Evolutionary conservation across 1,140 invertebrate genomes (phyloP), one percentile per base, ranked within the genome.

Genomic region (Luehdorfia chinensis): DNA sequence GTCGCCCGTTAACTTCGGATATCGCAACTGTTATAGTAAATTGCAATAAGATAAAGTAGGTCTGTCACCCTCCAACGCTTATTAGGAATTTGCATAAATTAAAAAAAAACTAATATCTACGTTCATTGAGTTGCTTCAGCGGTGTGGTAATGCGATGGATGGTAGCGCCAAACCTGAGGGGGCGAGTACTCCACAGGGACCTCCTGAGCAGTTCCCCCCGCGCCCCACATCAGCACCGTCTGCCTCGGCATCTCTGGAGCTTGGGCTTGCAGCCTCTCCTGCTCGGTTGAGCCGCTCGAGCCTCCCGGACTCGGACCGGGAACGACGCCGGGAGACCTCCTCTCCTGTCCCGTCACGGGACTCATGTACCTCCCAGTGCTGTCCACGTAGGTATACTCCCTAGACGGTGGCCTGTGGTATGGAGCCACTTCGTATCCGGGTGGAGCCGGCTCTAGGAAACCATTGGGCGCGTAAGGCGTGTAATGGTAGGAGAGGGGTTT

Each of bases 151-250:
- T 81, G 74, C 9, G 81, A 81, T 30, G 77, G 81, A 44, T 76
- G 69, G 63, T 86, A 86, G 39, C 83, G 75, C 83, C 83, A 86
- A 69, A 83, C 79, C 77, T 85, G 81, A 1, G 83, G 78, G 14
- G 81, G 79, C 8, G 83, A 84, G 62, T 83, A 86, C 39, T 84
- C 79, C 53, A 74, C 75, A 9, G 80, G 75, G 7, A 68, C 75
- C 32, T 84, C 79, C 47, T 80, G 77, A 11, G 74, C 74, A 0
- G 70, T 56, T 57, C 87, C 27, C 59, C 90, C 59, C 59, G 91
- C 68, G 64, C 94, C 94, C 94, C 94, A 95, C 94, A 95, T 95
- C 1, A 96, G 88, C 9, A 96, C 94, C 1, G 94, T 96, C 79
- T 96, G 94, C 12, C 94, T 85, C 0, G 92, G 91, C 14, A 89